These are phyloP conservation scores for Drosophila sulfurigaster DNA, from an alignment of 1,140 invertebrate genomes.

Conservation along the genomic window DNA sequence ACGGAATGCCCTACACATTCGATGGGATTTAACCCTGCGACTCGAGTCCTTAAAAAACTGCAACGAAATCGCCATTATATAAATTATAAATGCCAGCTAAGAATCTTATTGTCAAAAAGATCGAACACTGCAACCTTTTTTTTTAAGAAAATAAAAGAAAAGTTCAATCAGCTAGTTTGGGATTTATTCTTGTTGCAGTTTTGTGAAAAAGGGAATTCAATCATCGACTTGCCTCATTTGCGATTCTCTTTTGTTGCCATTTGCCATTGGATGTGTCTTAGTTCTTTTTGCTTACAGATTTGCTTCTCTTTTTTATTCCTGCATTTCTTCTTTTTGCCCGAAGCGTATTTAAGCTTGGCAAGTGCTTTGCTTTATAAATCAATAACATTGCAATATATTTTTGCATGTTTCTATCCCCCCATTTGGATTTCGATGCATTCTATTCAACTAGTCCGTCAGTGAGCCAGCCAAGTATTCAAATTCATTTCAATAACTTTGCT, in stretches of 20 bases:
- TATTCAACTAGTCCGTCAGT: constrained; percentile 31
- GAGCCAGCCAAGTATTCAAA: constrained; percentile 63
- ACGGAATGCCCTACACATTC: constrained; percentile 15
- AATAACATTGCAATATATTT: constrained; percentile 77
- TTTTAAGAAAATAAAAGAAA: not conserved
- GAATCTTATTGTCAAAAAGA: not conserved
- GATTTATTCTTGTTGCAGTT: not conserved
- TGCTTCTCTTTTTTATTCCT: constrained; percentile 33
- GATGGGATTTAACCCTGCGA: not conserved
- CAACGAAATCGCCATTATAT: not conserved
- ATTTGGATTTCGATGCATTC: constrained; percentile 65
- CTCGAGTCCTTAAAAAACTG: not conserved
- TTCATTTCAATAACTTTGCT: constrained; percentile 77
- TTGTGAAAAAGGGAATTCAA: constrained; percentile 51
- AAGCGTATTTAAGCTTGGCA: constrained; percentile 61
- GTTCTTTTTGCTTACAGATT: constrained; percentile 60
- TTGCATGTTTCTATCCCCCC: constrained; percentile 35
- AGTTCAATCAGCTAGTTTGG: not conserved
- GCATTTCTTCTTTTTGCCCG: constrained; percentile 18
- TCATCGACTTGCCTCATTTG: constrained; percentile 41
- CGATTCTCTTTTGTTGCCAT: constrained; percentile 49
- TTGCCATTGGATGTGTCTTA: constrained; percentile 60
- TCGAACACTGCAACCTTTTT: not conserved
- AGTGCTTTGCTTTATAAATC: constrained; percentile 71
- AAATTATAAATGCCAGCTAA: not conserved